Base-by-base conservation (phyloP, 2,797 vertebrate genomes). In the Chaetodon trifasciatus region DNA sequence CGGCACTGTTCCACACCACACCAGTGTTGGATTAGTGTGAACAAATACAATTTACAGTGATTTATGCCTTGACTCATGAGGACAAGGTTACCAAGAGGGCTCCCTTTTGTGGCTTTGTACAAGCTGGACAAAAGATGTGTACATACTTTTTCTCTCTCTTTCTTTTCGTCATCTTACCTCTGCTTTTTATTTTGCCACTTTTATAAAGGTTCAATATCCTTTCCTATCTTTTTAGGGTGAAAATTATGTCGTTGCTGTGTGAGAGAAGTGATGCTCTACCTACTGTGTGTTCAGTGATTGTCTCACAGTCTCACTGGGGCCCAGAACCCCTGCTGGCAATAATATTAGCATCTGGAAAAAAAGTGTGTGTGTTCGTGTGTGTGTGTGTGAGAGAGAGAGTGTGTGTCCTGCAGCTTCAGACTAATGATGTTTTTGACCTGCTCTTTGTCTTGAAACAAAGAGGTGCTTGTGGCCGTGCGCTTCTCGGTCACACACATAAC, bases 21-120 rank as follows among this genome's bases (percentile, higher is more conserved):
- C 87, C 85, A 88, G 89, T 85, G 88, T 84, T 92, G 89, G 80
- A 90, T 92, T 91, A 91, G 80, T 90, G 85, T 82, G 86, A 91
- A 90, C 87, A 91, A 93, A 94, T 81, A 91, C 82, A 91, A 88
- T 94, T 91, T 93, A 90, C 50, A 90, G 79, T 89, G 90, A 93
- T 94, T 92, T 91, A 92, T 91, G 82, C 73, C 66, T 80, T 78
- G 69, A 84, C 78, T 82, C 40, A 23, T 52, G 63, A 85, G 82
- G 84, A 85, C 88, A 91, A 90, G 89, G 91, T 93, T 86, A 90
- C 57, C 68, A 67, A 68, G 64, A 66, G 68, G 69, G 35, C 47
- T 84, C 16, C 47, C 65, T 63, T 79, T 86, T 82, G 76, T 86
- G 68, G 68, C 60, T 87, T 82, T 83, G 77, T 62, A 52, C 56